phyloP scores from a whole-genome alignment of 2,113 vertebrate genomes.

The Monopterus albus region DNA sequence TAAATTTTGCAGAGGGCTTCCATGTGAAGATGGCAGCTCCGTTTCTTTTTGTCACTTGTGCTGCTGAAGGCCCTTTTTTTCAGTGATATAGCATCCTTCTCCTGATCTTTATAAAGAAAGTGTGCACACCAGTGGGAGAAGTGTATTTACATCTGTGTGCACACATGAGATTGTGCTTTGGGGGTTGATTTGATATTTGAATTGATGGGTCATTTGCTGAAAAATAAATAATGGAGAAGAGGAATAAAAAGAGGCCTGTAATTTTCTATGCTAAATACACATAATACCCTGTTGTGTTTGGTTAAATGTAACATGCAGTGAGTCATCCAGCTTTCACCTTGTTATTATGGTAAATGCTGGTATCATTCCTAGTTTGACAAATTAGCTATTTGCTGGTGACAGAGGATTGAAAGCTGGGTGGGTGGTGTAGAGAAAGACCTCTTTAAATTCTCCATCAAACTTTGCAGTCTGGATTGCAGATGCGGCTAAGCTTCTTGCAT shows the following conservation, averaged over 20 bases:
- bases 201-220: conserved; percentile 31
- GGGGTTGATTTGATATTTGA: conserved; percentile 25
- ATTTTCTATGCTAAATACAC: conserved; percentile 7
- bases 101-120: conserved; percentile 51
- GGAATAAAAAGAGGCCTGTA: neutral
- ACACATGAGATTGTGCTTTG: neutral
- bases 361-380: conserved; percentile 33
- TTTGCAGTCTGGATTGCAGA: conserved; percentile 31
- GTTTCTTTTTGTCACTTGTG: conserved; percentile 20
- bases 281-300: conserved; percentile 15
- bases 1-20: conserved; percentile 37
- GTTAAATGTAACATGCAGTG: conserved; percentile 11
- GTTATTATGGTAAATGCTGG: conserved; percentile 25
- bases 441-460: conserved; percentile 39
- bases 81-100: conserved; percentile 26
- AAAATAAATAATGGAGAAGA: neutral
- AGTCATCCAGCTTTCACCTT: conserved; percentile 14
- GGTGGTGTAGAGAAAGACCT: neutral
- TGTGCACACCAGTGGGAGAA: neutral
- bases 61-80: conserved; percentile 21
- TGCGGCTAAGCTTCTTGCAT: conserved; percentile 10
- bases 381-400: conserved; percentile 20
- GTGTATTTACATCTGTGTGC: neutral
- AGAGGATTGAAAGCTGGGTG: neutral
- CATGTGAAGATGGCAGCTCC: conserved; percentile 18